Evolutionary conservation across 2,113 vertebrate genomes (phyloP).

Genomic region (Cavia porcellus): DNA sequence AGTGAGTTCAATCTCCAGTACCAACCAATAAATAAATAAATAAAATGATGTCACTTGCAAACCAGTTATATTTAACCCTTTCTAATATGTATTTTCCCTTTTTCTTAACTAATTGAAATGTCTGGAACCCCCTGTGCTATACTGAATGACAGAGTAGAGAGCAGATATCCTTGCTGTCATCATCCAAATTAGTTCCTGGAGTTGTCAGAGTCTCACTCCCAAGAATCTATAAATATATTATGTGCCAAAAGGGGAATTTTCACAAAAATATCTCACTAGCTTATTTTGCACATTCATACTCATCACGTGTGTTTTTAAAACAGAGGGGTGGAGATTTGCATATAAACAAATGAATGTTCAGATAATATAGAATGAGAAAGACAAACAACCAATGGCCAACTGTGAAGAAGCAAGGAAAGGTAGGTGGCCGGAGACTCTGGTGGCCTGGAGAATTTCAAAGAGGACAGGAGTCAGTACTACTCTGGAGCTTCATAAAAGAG

Average conservation of each 20-base stretch:
- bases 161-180: background rate
- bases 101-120: background rate
- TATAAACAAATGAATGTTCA: background rate
- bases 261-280: background rate
- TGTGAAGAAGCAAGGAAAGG: background rate
- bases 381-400: background rate
- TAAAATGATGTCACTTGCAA: background rate
- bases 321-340: background rate
- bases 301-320: background rate
- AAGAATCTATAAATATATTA: background rate
- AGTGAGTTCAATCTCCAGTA: no score
- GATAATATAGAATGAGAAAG: background rate
- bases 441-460: background rate
- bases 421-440: background rate
- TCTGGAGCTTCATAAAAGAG: background rate
- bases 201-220: background rate
- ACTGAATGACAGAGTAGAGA: background rate
- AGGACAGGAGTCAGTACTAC: accelerated
- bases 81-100: background rate
- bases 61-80: background rate
- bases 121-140: background rate
- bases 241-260: background rate
- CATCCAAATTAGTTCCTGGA: background rate
- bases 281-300: background rate
- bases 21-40: no score